Conservation (phyloP, 30 jellyfish, hydroid and myxozoan genomes). For the Catostylus mosaicus region DNA sequence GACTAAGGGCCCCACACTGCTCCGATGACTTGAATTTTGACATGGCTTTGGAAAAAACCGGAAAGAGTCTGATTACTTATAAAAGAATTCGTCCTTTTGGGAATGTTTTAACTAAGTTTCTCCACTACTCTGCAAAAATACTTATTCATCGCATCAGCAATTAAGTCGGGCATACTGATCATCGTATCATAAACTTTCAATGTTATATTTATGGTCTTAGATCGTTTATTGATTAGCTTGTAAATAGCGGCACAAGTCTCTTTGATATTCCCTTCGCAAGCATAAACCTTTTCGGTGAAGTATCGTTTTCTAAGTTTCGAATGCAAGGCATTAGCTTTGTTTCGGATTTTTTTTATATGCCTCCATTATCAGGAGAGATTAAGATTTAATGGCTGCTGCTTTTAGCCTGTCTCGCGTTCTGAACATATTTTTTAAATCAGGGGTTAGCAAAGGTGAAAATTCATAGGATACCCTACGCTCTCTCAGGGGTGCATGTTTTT, state of each 20-base stretch:
- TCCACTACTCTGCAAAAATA: conserved; percentile 26
- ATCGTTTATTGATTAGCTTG: conserved; percentile 28
- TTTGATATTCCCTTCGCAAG: neutral
- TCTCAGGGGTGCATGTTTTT: neutral
- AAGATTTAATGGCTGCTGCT: conserved; percentile 14
- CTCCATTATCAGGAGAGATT: neutral
- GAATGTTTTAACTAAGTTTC: conserved; percentile 4
- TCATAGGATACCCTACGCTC: neutral
- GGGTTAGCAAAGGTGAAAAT: neutral
- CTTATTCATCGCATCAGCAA: conserved; percentile 21
- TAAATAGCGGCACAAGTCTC: neutral
- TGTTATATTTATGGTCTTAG: conserved; percentile 16
- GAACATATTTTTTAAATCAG: neutral
- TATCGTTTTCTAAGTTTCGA: neutral
- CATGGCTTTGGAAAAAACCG: too few species aligned
- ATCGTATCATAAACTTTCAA: neutral
- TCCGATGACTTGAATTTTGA: too few species aligned
- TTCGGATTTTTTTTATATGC: neutral
- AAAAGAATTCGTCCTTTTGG: neutral
- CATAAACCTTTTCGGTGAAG: neutral
- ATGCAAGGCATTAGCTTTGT: neutral
- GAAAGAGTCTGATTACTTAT: neutral
- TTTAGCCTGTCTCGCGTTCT: conserved; percentile 24
- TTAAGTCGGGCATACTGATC: neutral
- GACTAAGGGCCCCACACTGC: too few species aligned